Conservation (phyloP, 1,140 invertebrate genomes). For the Temnothorax nylanderi region DNA sequence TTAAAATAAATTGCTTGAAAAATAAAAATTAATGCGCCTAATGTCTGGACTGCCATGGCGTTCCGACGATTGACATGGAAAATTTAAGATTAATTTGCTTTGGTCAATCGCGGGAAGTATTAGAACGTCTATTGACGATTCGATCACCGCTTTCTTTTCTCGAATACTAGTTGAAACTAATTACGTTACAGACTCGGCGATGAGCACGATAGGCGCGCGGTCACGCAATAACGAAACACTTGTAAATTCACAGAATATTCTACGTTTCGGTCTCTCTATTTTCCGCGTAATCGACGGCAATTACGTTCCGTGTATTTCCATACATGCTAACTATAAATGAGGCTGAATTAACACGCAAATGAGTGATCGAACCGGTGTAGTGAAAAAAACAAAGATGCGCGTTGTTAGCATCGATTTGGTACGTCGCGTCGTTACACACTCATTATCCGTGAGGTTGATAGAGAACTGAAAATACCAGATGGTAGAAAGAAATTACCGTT, state of each 20-base stretch:
- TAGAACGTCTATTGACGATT: slow-evolving; percentile 8
- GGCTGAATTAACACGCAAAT: slow-evolving; percentile 51
- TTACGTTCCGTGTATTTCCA: slow-evolving; percentile 19
- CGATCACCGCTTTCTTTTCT: background rate
- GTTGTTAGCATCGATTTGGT: slow-evolving; percentile 21
- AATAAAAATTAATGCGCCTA: background rate
- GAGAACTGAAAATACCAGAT: background rate
- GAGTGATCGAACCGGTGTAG: slow-evolving; percentile 17
- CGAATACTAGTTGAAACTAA: slow-evolving; percentile 28
- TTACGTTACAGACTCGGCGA: slow-evolving; percentile 1
- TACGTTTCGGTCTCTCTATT: slow-evolving; percentile 47
- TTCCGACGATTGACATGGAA: background rate
- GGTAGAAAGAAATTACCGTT: slow-evolving; percentile 28
- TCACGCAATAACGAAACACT: slow-evolving; percentile 61
- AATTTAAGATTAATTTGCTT: background rate
- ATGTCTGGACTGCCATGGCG: background rate
- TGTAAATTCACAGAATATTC: slow-evolving; percentile 41
- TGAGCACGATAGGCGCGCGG: slow-evolving; percentile 18
- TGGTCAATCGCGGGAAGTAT: background rate
- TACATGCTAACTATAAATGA: background rate
- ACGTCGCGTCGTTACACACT: slow-evolving; percentile 12
- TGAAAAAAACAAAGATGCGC: slow-evolving; percentile 9
- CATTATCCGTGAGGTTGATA: slow-evolving; percentile 15
- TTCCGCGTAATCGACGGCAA: slow-evolving; percentile 45
- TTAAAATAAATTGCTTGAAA: background rate